phyloP scores from a whole-genome alignment of 64 coral and sea anemone genomes.

The Anthopleura sola region DNA sequence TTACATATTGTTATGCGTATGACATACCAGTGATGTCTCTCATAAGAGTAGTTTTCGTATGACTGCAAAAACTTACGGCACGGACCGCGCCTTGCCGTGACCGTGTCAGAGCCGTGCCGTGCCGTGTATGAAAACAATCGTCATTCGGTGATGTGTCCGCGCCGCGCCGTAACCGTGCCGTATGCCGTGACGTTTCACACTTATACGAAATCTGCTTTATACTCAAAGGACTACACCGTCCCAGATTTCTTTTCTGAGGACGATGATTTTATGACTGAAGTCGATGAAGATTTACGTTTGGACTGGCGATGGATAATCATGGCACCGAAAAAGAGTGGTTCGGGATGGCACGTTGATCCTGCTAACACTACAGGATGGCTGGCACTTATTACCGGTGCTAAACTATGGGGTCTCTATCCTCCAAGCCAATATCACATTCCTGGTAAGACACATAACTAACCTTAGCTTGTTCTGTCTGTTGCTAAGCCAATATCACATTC shows the following conservation, averaged over 20 bases:
- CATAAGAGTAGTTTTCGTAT: too few relatives aligned
- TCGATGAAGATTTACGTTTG: conserved; percentile 74
- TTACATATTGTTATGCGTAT: too few relatives aligned
- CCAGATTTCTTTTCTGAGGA: conserved; percentile 72
- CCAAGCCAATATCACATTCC: conserved; percentile 56
- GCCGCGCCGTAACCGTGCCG: too few relatives aligned
- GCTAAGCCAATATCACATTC: conserved; percentile 50
- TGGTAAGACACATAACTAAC: conserved; percentile 47
- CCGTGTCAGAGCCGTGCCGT: too few relatives aligned
- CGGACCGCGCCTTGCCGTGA: too few relatives aligned
- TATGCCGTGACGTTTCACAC: too few relatives aligned
- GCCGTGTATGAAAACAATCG: too few relatives aligned
- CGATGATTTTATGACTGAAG: conserved; percentile 62
- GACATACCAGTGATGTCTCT: too few relatives aligned
- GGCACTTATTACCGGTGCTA: conserved; percentile 59
- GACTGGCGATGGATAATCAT: conserved; percentile 91
- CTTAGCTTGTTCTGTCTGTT: too few relatives aligned
- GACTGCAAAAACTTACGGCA: too few relatives aligned
- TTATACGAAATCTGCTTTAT: too few relatives aligned
- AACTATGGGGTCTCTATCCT: conserved; percentile 81
- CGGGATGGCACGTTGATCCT: conserved; percentile 83
- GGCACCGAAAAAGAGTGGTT: conserved; percentile 72
- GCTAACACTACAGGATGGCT: conserved; percentile 85
- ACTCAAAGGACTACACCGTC: conserved; percentile 55
- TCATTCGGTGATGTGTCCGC: too few relatives aligned